phyloP scores from a whole-genome alignment of 2,888 invertebrate genomes.

The Mellilla xanthometata region DNA sequence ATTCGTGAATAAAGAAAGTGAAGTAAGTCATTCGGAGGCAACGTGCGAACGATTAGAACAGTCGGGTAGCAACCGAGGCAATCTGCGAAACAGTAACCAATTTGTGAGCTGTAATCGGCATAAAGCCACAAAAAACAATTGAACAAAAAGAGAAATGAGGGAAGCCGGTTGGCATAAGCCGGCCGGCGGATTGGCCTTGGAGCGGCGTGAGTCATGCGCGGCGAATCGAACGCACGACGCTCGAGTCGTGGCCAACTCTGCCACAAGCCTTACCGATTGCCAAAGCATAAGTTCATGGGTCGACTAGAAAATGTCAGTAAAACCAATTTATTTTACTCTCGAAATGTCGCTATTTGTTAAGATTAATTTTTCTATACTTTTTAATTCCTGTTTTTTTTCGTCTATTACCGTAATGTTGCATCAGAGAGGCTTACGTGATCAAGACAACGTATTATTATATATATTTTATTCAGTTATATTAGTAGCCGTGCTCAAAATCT shows the following conservation, averaged over 20 bases:
- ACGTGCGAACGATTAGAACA: constrained; percentile 27
- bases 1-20: constrained; percentile 28
- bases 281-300: constrained; percentile 45
- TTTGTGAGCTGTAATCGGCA: constrained; percentile 43
- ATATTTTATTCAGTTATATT: neutral
- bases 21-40: constrained; percentile 23
- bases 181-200: constrained; percentile 74
- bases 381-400: no score
- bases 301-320: constrained; percentile 4
- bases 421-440: constrained; percentile 9
- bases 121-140: constrained; percentile 54
- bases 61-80: constrained; percentile 34
- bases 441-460: constrained; percentile 4
- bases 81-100: constrained; percentile 44
- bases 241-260: constrained; percentile 43
- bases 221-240: constrained; percentile 46
- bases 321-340: neutral
- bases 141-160: constrained; percentile 52
- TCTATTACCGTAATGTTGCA: no score
- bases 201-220: constrained; percentile 53
- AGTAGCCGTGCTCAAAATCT: no score
- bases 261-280: constrained; percentile 37
- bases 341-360: no score
- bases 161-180: constrained; percentile 65
- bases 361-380: no score